These are phyloP conservation scores for Pogonomyrmex californicus DNA, from an alignment of 1,140 invertebrate genomes.

Conservation along the genomic window DNA sequence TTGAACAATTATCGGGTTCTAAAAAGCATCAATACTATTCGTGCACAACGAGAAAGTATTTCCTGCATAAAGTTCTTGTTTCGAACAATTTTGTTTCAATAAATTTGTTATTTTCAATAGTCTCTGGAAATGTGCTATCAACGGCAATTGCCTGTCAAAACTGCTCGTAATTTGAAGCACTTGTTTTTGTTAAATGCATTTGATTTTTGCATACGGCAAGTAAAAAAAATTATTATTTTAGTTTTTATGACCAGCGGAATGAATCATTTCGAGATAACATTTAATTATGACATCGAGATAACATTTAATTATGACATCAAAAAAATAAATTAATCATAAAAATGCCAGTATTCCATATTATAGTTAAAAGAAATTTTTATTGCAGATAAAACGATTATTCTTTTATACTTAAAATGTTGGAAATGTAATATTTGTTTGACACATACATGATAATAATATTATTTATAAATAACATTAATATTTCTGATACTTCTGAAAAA, in stretches of 20 bases:
- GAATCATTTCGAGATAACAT: neutral
- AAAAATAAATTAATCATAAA: conserved; percentile 19
- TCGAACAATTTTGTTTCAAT: neutral
- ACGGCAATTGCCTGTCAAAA: conserved; percentile 9
- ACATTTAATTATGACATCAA: conserved; percentile 1
- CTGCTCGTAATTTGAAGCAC: neutral
- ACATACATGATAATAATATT: neutral
- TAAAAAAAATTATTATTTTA: conserved; percentile 3
- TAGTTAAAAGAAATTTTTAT: neutral
- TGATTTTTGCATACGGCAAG: neutral
- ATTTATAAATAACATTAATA: neutral
- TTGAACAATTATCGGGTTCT: neutral
- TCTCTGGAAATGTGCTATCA: conserved; percentile 6
- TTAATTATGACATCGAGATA: conserved; percentile 5
- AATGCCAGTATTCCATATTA: neutral
- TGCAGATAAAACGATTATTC: neutral
- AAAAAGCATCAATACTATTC: neutral
- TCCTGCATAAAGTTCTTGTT: neutral
- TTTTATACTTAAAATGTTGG: conserved; percentile 5
- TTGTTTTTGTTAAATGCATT: conserved; percentile 21
- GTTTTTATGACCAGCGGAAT: neutral
- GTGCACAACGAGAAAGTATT: neutral
- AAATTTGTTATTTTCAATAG: conserved; percentile 28
- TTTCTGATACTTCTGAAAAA: neutral
- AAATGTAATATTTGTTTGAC: neutral